Percentiles rank a stretch among this genome's conserved stretches.
These are phyloP conservation scores for Tupaia tana DNA, from an alignment of 2,113 vertebrate species.

Conservation along the genomic window DNA sequence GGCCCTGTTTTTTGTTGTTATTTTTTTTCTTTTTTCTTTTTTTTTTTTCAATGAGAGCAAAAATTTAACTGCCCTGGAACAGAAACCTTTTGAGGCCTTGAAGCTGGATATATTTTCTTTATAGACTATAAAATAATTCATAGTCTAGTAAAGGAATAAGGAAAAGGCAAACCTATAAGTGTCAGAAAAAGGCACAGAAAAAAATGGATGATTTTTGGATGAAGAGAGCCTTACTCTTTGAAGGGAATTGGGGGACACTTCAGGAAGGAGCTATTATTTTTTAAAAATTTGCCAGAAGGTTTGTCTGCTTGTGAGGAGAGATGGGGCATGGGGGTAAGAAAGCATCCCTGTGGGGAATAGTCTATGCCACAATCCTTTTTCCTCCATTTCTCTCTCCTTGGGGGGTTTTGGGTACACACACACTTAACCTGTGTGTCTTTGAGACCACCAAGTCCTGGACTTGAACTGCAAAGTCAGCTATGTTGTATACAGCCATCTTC, in stretches of 20 bases:
- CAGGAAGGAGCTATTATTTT: not conserved
- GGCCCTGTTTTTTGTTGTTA: not conserved
- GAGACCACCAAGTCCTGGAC: too few relatives aligned
- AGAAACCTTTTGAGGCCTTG: not conserved
- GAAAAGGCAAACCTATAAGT: not conserved
- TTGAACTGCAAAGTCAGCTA: too few relatives aligned
- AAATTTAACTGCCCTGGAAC: constrained; percentile 1
- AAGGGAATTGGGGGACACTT: not conserved
- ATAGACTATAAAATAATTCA: not conserved
- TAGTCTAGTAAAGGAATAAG: constrained; percentile 15
- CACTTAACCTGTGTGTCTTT: too few relatives aligned
- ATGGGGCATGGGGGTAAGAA: too few relatives aligned
- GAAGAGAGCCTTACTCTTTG: constrained; percentile 8
- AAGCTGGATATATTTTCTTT: not conserved
- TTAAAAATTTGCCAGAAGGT: too few relatives aligned
- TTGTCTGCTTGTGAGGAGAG: too few relatives aligned
- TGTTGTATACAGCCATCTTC: too few relatives aligned
- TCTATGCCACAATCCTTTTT: too few relatives aligned
- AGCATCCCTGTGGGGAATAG: too few relatives aligned
- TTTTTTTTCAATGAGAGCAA: constrained; percentile 35
- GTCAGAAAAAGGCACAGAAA: not conserved
- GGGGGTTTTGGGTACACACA: too few relatives aligned
- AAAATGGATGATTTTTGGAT: not conserved
- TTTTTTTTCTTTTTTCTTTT: constrained; percentile 32
- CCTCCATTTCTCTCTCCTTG: too few relatives aligned